Evolutionary conservation across 2,797 vertebrate species (phyloP), one percentile per base, ranked within the genome.

Genomic region (Acipenser oxyrinchus): DNA sequence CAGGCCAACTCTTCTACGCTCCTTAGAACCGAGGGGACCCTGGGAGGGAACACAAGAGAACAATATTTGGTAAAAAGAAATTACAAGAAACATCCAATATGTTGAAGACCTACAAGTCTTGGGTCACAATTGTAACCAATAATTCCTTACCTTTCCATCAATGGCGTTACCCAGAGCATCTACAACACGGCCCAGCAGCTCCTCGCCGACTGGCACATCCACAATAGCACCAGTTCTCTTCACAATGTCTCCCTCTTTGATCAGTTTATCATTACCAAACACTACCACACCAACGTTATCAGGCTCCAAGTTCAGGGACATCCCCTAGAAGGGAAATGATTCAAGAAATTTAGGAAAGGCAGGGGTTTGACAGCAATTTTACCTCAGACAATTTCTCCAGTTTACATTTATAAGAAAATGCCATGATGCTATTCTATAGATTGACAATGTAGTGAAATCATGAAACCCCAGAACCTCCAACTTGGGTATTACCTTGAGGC

Each of bases 261-360:
- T 98, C 71, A 98, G 86, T 69, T 98, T 95, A 87, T 98, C 95
- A 0, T 98, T 98, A 81, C 95, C 96, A 58, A 99, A 98, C 76
- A 99, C 95, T 7, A 99, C 96, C 74, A 98, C 94, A 85, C 95
- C 96, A 69, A 99, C 95, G 0, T 98, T 98, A 88, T 99, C 95
- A 0, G 96, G 91, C 84, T 99, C 96, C 93, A 98, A 93, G 82
- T 99, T 99, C 89, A 99, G 83, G 82, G 96, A 95, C 96, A 97
- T 98, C 7, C 96, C 96, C 96, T 99, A 99, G 60, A 98, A 81
- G 0, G 95, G 96, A 64, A 96, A 99, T 51, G 96, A 99, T 37
- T 37, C 37, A 37, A 37, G 37, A 37, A 37, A 37, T 5, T 4
- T 37, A 37, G 37, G 4, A 37, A 37, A 37, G 4, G 37, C 37